phyloP scores from a whole-genome alignment of 1,140 invertebrate genomes.

The Meloidogyne hapla region DNA sequence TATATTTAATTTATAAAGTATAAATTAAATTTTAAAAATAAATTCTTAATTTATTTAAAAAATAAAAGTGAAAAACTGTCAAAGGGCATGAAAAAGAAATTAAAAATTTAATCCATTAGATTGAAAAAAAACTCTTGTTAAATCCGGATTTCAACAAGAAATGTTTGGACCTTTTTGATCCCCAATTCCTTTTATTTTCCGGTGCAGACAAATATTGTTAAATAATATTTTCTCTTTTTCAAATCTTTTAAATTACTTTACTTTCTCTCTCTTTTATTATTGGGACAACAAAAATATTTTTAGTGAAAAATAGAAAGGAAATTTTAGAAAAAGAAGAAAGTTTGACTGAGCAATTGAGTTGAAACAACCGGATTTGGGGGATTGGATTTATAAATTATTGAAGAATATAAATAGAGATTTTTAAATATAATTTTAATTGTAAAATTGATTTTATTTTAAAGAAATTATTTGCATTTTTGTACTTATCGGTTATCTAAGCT shows the following conservation, averaged over 20 bases:
- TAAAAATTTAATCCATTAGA: background rate
- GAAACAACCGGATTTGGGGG: slow-evolving; percentile 1
- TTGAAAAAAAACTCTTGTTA: background rate
- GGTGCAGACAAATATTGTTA: background rate
- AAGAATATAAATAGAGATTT: too few species aligned
- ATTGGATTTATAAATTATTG: background rate
- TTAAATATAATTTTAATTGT: too few species aligned
- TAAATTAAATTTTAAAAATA: too few species aligned
- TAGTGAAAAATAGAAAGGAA: background rate
- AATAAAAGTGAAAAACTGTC: too few species aligned
- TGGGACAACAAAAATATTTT: slow-evolving; percentile 3
- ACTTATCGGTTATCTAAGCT: too few species aligned
- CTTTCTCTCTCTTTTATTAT: background rate
- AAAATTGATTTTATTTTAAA: too few species aligned
- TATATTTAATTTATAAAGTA: too few species aligned
- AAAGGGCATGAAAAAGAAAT: too few species aligned
- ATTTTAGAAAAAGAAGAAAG: background rate
- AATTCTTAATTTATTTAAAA: too few species aligned
- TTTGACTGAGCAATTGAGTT: background rate
- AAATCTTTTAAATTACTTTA: background rate
- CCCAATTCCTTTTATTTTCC: background rate
- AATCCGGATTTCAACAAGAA: background rate
- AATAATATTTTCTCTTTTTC: background rate
- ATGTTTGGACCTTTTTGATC: background rate
- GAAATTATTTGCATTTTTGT: too few species aligned